A percentile compares a stretch with the other conserved stretches of the same genome.
Evolutionary conservation across 2,888 invertebrate species (phyloP).

Genomic region (Agrochola circellaris): DNA sequence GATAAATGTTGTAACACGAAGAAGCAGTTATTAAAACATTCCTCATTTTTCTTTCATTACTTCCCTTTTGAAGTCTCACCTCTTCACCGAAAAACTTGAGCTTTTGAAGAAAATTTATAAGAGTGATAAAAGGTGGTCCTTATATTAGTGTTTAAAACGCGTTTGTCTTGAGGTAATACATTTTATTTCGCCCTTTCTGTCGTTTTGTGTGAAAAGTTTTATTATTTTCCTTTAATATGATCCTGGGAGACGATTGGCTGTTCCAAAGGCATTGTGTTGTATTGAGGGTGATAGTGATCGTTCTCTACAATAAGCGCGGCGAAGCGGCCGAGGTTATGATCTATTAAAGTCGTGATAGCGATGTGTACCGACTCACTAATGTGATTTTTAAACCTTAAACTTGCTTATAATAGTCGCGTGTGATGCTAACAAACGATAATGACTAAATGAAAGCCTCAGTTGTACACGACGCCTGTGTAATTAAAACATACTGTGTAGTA

Average conservation of each 20-base stretch:
- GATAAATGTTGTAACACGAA: constrained; percentile 64
- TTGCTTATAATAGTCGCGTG: constrained; percentile 19
- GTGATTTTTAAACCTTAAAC: constrained; percentile 31
- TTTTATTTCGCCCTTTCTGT: constrained; percentile 61
- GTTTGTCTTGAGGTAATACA: constrained; percentile 65
- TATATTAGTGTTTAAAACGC: constrained; percentile 60
- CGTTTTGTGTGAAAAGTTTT: constrained; percentile 64
- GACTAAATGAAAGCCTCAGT: constrained; percentile 21
- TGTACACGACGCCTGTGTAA: constrained; percentile 16
- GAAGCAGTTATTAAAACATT: constrained; percentile 69
- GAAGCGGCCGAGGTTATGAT: constrained; percentile 63
- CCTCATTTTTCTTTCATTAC: constrained; percentile 65
- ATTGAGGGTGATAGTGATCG: constrained; percentile 72
- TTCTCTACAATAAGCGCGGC: constrained; percentile 70
- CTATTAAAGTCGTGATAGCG: constrained; percentile 51
- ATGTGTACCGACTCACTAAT: constrained; percentile 28
- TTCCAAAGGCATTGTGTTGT: constrained; percentile 72
- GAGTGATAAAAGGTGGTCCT: constrained; percentile 47
- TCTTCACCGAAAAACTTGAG: constrained; percentile 54
- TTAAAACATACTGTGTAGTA: constrained; percentile 20
- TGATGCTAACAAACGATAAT: constrained; percentile 20
- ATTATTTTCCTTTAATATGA: constrained; percentile 76
- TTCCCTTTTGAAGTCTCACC: constrained; percentile 65
- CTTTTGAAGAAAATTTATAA: constrained; percentile 49
- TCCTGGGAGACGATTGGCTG: constrained; percentile 71